Evolutionary conservation across 2,113 vertebrate genomes (phyloP), one percentile per base, ranked within the genome.

Genomic region (Trachemys scripta): DNA sequence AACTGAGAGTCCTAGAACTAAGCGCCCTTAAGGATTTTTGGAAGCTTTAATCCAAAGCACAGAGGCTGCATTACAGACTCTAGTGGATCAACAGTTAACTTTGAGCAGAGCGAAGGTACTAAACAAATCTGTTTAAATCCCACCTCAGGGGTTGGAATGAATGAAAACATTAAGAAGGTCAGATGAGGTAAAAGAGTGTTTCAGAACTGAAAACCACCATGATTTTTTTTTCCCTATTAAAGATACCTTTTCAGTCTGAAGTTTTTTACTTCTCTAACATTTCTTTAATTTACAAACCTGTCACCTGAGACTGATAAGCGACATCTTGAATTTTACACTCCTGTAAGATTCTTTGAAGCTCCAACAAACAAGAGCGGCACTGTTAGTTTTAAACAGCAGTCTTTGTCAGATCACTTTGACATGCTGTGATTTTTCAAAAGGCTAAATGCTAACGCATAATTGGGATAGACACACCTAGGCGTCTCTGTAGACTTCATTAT

Each of bases 131-230:
- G 59, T 49, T 90, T 14, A 69, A 85, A 86, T 89, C 11, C n/a
- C 79, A 10, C 17, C 50, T 29, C 35, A 53, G 54, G 17, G 65
- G 35, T 35, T 83, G 11, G 57, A 79, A 75, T 50, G 85, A 82
- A 92, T 80, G 24, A 92, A 88, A 87, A 38, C 42, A 75, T 83
- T 38, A 85, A 87, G 35, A 35, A 86, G 51, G 53, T 88, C 45
- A 93, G 57, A 3, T 81, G 38, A 87, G 38, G 75, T 94, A 88
- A 92, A 94, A 94, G 79, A 79, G n/a, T 88, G 10, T 7, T 87
- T 54, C 78, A 79, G 45, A 84, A 45, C 69, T 89, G 82, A 89
- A 10, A 84, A 6, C 11, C 56, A 62, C 38, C 53, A 10, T 65
- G 24, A 35, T 59, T 69, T 85, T 78, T 31, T 78, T 82, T 27